Conservation (phyloP, 2,797 vertebrate genomes). For the Leuciscus waleckii region DNA sequence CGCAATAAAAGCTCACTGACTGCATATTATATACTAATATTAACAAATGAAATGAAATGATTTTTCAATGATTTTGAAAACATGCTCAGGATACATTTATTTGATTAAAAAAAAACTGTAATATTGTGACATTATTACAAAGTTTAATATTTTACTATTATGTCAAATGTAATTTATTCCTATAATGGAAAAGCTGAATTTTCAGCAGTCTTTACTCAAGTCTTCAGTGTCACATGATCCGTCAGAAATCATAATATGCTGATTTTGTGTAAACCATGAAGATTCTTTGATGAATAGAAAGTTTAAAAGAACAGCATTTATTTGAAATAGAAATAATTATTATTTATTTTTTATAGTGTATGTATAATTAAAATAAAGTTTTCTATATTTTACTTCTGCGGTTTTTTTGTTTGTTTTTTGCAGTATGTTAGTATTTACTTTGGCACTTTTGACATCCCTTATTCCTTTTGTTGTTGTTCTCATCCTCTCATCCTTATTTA, state of each 20-base stretch:
- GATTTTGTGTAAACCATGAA: background rate
- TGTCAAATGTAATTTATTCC: background rate
- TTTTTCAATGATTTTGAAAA: background rate
- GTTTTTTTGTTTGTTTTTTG: background rate
- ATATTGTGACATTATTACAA: background rate
- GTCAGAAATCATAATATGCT: background rate
- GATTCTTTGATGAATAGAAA: background rate
- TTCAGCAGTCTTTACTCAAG: background rate
- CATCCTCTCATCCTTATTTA: conserved; percentile 6
- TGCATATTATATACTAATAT: background rate
- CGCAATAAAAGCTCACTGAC: background rate
- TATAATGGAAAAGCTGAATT: background rate
- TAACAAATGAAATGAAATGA: background rate
- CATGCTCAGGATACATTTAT: background rate
- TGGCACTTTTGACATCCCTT: background rate
- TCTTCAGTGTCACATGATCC: background rate
- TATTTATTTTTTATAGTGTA: background rate
- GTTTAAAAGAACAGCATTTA: background rate
- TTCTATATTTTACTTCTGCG: background rate
- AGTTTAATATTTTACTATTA: background rate
- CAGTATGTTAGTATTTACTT: background rate
- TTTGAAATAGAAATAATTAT: background rate
- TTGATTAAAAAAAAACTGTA: background rate
- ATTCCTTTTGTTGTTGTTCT: background rate
- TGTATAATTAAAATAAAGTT: no score